Conservation (phyloP, 2,888 invertebrate genomes). For the Rhorus exstirpatorius region DNA sequence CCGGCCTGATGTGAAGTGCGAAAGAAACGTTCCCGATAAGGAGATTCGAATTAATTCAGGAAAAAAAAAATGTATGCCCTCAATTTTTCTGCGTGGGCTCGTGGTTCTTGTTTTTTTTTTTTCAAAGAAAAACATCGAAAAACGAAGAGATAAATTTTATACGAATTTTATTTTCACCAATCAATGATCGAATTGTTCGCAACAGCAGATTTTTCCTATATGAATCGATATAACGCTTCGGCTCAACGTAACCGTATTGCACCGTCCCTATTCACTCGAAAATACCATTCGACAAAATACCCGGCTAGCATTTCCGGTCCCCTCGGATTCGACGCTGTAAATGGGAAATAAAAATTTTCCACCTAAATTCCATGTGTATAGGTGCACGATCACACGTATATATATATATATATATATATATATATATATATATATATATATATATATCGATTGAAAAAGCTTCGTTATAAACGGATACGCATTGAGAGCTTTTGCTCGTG, state of each 20-base stretch:
- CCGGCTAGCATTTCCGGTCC: slow-evolving; percentile 59
- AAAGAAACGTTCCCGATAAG: too few relatives aligned
- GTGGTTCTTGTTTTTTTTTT: too few relatives aligned
- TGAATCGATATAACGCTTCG: slow-evolving; percentile 33
- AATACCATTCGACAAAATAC: slow-evolving; percentile 34
- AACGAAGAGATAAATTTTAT: slow-evolving; percentile 2
- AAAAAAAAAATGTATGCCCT: too few relatives aligned
- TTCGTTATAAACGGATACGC: slow-evolving; percentile 60
- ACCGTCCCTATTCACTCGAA: background rate
- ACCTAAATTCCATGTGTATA: background rate
- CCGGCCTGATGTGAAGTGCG: too few relatives aligned
- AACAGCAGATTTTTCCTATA: slow-evolving; percentile 49
- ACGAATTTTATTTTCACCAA: slow-evolving; percentile 56
- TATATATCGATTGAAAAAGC: slow-evolving; percentile 14
- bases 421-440: too few relatives aligned
- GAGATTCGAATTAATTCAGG: too few relatives aligned
- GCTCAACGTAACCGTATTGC: slow-evolving; percentile 36
- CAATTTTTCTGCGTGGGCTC: too few relatives aligned
- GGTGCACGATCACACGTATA: background rate
- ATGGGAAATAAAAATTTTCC: slow-evolving; percentile 53
- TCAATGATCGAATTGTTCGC: slow-evolving; percentile 64
- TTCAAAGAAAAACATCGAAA: background rate
- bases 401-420: background rate
- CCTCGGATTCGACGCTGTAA: slow-evolving; percentile 39
- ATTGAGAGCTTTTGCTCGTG: slow-evolving; percentile 33